Base-by-base conservation (phyloP, 2,888 invertebrate genomes). In the Hirtodrosophila trivittata region DNA sequence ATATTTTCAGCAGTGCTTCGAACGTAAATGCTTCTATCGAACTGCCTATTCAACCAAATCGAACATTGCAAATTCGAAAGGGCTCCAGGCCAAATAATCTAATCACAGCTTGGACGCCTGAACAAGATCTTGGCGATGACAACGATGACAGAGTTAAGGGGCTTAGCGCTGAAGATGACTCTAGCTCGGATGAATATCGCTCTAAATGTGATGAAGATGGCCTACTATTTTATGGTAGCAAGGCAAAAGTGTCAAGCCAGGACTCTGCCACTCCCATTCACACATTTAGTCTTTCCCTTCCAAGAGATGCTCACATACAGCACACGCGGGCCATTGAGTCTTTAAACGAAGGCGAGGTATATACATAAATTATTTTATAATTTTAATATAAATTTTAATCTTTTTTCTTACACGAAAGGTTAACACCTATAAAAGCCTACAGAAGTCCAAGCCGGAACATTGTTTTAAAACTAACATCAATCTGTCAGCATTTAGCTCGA, bases 101-200 rank as follows among this genome's bases (percentile, higher is more conserved):
- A 16, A 7, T 26, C 7, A 28, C 52, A 39, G 92, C 94, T 0
- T 97, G 96, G 97, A 96, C 96, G 0, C 96, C 97, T 0, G 95
- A 96, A 82, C 96, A 96, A 88, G 97, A 97, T 89, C 92, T 97
- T n/a, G 94, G 93, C 30, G 95, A 94, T 2, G 94, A 94, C 1
- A 75, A 84, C n/a, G 84, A 80, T 9, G 82, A 83, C 1, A 35
- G 42, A 14, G 52, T 33, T 7, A 50, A 70, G 25, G 71, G 25
- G 35, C 74, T 60, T 47, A 76, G 21, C 73, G 73, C 30, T 66
- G 56, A 57, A 1, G 68, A 68, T 33, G 76, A 80, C 6, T 92
- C 91, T 73, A 91, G 91, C 52, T 78, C 77, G 0, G 77, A 77
- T 21, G 77, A 77, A 16, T 69, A 71, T 46, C 65, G 62, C 0